Evolutionary conservation across 2,888 invertebrate species (phyloP).

Genomic region (Endomychus coccineus): DNA sequence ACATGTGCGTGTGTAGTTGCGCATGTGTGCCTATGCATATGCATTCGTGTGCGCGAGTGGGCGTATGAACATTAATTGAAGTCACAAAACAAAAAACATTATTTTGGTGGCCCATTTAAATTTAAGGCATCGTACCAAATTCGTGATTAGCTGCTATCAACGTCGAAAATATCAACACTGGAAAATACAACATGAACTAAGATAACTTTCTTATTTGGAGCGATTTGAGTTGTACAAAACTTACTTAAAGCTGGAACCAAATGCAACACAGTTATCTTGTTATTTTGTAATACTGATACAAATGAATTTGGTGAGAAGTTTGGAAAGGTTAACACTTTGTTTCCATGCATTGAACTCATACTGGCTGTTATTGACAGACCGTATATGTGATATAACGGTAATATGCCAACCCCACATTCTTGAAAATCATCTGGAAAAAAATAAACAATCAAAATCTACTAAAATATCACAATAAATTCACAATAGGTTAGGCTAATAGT

Average conservation of each 20-base stretch:
- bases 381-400: slow-evolving; percentile 49
- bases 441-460: background rate
- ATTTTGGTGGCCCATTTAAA: background rate
- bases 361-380: slow-evolving; percentile 38
- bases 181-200: no score
- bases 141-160: no score
- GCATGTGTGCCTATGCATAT: no score
- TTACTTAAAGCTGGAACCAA: slow-evolving; percentile 21
- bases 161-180: no score
- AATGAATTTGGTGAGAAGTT: slow-evolving; percentile 21
- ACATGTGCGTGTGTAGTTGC: no score
- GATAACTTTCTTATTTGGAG: background rate
- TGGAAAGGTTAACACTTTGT: slow-evolving; percentile 41
- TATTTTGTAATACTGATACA: slow-evolving; percentile 15
- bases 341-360: slow-evolving; percentile 29
- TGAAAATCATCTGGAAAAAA: slow-evolving; percentile 25
- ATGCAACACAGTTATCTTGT: slow-evolving; percentile 17
- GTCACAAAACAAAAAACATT: background rate
- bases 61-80: no score
- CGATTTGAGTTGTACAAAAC: background rate
- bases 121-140: background rate
- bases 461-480: no score
- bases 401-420: slow-evolving; percentile 29
- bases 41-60: no score
- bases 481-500: no score